Conservation (phyloP, 1,140 invertebrate genomes). For the Colletes latitarsis region DNA sequence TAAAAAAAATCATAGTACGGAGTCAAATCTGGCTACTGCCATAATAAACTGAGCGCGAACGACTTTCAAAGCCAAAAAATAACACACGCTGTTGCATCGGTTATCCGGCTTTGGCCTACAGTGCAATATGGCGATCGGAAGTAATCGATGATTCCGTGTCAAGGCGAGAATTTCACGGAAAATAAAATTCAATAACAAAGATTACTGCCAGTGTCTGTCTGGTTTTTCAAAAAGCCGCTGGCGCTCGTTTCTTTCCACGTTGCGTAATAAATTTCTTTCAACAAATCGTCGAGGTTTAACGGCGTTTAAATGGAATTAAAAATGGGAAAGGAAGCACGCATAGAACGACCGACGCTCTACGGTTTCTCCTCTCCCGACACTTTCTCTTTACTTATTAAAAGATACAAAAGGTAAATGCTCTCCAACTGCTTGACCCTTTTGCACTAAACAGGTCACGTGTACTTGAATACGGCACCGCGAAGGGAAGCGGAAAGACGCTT, state of each 20-base stretch:
- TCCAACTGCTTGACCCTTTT: conserved; percentile 8
- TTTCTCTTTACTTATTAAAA: neutral
- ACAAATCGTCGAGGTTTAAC: neutral
- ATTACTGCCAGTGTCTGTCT: conserved; percentile 14
- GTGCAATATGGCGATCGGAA: neutral
- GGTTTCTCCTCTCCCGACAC: neutral
- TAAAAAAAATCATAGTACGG: too few relatives aligned
- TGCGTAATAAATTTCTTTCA: neutral
- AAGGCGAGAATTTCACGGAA: conserved; percentile 47
- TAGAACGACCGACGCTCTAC: neutral
- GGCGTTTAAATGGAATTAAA: neutral
- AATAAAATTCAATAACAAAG: conserved; percentile 43
- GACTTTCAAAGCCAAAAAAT: too few relatives aligned
- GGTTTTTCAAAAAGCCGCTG: neutral
- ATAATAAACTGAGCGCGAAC: too few relatives aligned
- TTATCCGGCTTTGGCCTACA: neutral
- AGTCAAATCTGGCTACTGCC: too few relatives aligned
- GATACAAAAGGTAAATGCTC: neutral
- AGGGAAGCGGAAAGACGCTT: neutral
- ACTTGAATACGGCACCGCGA: neutral
- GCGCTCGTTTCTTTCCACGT: neutral
- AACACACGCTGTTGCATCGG: too few relatives aligned
- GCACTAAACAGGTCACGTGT: conserved; percentile 10
- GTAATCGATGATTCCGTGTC: neutral
- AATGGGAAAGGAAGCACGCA: neutral